Evolutionary conservation across 2,888 invertebrate genomes (phyloP), one percentile per base, ranked within the genome.

Genomic region (Xestobium rufovillosum): DNA sequence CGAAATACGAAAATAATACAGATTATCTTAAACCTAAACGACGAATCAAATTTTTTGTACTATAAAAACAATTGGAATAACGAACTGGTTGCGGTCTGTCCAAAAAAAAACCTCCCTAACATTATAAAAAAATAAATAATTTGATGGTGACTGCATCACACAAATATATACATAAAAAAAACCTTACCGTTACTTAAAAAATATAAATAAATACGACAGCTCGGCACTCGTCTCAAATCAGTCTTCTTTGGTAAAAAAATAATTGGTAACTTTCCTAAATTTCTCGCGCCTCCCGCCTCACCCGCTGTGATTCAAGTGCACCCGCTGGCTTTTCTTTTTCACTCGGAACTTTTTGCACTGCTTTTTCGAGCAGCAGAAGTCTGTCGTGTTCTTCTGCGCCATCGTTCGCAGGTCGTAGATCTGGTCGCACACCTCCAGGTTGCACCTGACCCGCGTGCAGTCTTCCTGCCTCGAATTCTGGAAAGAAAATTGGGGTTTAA

Each of bases 391-490:
- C 30, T 68, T 68, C 55, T 70, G 70, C 50, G 72, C 38, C 72
- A 70, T 51, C 62, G 60, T 65, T 54, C 58, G 64, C 56, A 61
- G 66, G 48, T 58, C 62, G 38, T 57, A 63, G 56, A 63, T 67
- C 47, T 69, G 70, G 47, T 72, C 76, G 64, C 85, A 85, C 43
- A 79, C 72, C 25, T 77, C 73, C 39, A 78, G 74, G n/a, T 80
- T 77, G 64, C 87, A 86, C n/a, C 80, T 76, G 57, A 84, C 84
- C 44, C 87, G 73, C 47, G 82, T 80, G 63, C 90, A 91, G 40
- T 77, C 80, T 40, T 83, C n/a, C n/a, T n/a, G 78, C 53, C 77
- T 78, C 34, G 87, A 84, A 59, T 87, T 86, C 89, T 90, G 66
- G 1, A 67, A 61, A 43, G 44, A 43, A 45, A 26, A 44, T n/a